Base-by-base conservation (phyloP, 2,113 vertebrate genomes). In the Megaleporinus macrocephalus region DNA sequence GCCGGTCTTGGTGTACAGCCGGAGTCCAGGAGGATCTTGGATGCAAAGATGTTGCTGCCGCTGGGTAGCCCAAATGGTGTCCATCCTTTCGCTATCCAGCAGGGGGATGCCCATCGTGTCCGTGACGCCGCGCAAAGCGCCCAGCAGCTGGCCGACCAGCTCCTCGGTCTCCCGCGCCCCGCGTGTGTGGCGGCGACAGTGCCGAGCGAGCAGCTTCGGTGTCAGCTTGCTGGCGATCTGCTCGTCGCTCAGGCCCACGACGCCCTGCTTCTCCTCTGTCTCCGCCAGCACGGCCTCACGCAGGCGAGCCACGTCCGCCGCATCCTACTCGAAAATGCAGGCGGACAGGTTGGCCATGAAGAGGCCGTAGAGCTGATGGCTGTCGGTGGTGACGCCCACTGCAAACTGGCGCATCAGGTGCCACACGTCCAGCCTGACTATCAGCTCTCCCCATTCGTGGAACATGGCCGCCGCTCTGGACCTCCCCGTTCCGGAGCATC, bases 281-380 rank as follows among this genome's bases (percentile, higher is more conserved):
- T 85, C 80, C 49, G 16, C 49, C 49, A 33, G 33, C 14, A n/a
- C 47, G 24, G 47, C 80, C 36, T 36, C 36, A 3, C 36, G 68
- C 63, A 83, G 80, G 10, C 44, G n/a, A 59, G 53, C 20, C 62
- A 80, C 26, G 36, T 86, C 61, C 15, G 59, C 73, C 14, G 55
- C 36, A 22, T 83, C 74, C 79, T 57, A 80, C 26, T 69, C 55
- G 1, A 78, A 84, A 12, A 86, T 81, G 76, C 69, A 81, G 29
- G 22, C 59, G 7, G 78, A 81, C 26, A 81, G 79, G 68, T 53
- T 53, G 9, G 24, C 68, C 68, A 84, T 81, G 26, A 86, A 84
- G 61, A 66, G 20, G 4, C 53, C 33, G 5, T 82, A 82, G 33
- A 84, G 79, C 4, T 77, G 79, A 55, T 84, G 82, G 71, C 73